A percentile compares a stretch with the other conserved stretches of the same genome.
These are phyloP conservation scores for Mugil cephalus DNA, from an alignment of 2,113 vertebrate genomes.

Conservation along the genomic window DNA sequence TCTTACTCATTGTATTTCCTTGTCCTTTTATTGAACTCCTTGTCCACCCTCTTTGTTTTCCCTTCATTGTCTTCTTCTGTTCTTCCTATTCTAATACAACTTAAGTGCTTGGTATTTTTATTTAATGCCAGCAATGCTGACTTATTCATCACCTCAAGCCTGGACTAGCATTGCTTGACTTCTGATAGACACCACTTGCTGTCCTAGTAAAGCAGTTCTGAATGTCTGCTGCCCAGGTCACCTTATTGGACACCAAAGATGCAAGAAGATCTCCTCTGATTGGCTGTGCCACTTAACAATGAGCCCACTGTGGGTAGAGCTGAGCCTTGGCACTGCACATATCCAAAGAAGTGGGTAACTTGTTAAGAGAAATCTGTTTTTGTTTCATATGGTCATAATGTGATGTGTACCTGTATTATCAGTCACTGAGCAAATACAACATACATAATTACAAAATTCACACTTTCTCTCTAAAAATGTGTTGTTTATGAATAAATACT, in stretches of 20 bases:
- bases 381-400: constrained; percentile 9
- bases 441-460: not conserved
- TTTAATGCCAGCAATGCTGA: not conserved
- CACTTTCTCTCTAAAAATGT: not conserved
- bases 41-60: not conserved
- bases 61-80: not conserved
- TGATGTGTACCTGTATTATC: not conserved
- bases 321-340: constrained; percentile 20
- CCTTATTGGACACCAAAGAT: not conserved
- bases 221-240: not conserved
- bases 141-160: constrained; percentile 3
- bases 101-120: not conserved
- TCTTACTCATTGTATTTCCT: not conserved
- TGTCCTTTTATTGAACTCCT: too few species aligned
- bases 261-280: constrained; percentile 31
- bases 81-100: not conserved
- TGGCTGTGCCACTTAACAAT: constrained; percentile 54
- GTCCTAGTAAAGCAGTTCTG: not conserved
- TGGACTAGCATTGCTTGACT: constrained; percentile 16
- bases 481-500: not conserved
- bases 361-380: not conserved
- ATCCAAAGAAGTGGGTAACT: constrained; percentile 9
- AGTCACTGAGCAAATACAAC: not conserved
- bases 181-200: not conserved
- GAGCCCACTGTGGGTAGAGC: constrained; percentile 37